Base-by-base conservation (phyloP, 2,113 vertebrate genomes). In the Coryphaenoides rupestris region DNA sequence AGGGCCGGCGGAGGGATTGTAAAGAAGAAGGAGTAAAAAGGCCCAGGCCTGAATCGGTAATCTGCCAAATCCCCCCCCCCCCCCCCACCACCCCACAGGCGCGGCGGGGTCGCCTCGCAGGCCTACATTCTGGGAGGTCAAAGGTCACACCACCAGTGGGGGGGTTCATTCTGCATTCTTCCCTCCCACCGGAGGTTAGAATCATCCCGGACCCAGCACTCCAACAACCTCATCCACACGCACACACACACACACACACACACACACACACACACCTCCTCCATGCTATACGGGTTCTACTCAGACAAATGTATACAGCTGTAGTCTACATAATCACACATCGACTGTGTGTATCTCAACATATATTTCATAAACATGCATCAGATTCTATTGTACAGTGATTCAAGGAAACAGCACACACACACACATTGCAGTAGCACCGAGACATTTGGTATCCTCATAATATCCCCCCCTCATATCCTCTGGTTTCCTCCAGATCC, bases 21-120 rank as follows among this genome's bases (percentile, higher is more conserved):
- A 84, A 79, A 81, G 50, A 73, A 78, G 75, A 79, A 83, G 49
- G 74, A 77, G 76, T 83, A 80, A 86, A 88, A 87, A 86, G n/a
- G 82, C 84, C 72, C 80, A 47, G 33, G 56, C 33, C 73, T 88
- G 82, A 86, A 83, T 83, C 80, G 78, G 71, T 78, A n/a, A 81
- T 84, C 66, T 79, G 72, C 81, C 60, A 70, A 72, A 86, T 89
- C 88, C 83, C 85, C 74, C 80, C 75, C 23, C 62, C 60, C 75
- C 74, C 80, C 75, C 23, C 62, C 60, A 74, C n/a, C n/a, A n/a
- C n/a, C n/a, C n/a, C n/a, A n/a, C n/a, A 80, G 77, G 76, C 67
- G 72, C n/a, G n/a, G n/a, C n/a, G 70, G 70, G 64, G 75, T 70
- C 69, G 73, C 75, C 73, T 70, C 70, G 47, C 67, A 80, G 77